These are phyloP conservation scores for Triplophysa tibetana DNA, from an alignment of 2,113 vertebrate species.

Conservation along the genomic window DNA sequence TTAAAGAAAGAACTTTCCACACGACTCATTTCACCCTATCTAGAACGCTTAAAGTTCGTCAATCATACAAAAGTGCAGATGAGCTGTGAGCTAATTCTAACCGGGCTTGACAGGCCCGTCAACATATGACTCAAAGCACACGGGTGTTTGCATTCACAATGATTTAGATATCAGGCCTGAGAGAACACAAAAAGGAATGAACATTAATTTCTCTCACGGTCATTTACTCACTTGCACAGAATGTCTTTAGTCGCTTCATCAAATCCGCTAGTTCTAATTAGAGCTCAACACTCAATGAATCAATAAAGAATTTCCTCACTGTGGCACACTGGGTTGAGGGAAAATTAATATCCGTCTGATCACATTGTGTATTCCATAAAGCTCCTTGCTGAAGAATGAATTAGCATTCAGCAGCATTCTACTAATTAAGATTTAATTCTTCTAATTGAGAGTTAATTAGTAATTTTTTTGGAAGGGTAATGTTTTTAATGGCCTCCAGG, in stretches of 20 bases:
- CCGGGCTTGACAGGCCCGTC: conserved; percentile 69
- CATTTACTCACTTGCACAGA: conserved; percentile 63
- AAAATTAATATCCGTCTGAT: conserved; percentile 32
- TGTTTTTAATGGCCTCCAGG: neutral
- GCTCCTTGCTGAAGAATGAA: neutral
- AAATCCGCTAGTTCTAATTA: conserved; percentile 58
- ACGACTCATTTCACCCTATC: no score
- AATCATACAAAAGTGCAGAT: conserved; percentile 58
- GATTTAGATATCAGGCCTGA: conserved; percentile 68
- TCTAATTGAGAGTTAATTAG: conserved; percentile 17
- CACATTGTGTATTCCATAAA: conserved; percentile 10
- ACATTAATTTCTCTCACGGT: conserved; percentile 61
- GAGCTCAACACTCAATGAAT: conserved; percentile 65
- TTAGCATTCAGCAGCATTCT: neutral
- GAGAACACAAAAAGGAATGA: conserved; percentile 60
- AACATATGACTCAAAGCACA: conserved; percentile 64
- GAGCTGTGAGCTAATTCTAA: conserved; percentile 59
- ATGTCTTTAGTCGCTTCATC: conserved; percentile 67
- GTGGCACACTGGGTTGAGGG: conserved; percentile 26
- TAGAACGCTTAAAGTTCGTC: conserved; percentile 63
- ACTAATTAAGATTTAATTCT: conserved; percentile 16
- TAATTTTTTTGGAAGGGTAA: conserved; percentile 1
- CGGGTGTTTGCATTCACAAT: conserved; percentile 60
- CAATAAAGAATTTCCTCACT: conserved; percentile 54
- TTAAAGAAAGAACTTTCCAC: no score